Base-by-base conservation (phyloP, 2,113 vertebrate genomes). In the Takifugu bimaculatus region DNA sequence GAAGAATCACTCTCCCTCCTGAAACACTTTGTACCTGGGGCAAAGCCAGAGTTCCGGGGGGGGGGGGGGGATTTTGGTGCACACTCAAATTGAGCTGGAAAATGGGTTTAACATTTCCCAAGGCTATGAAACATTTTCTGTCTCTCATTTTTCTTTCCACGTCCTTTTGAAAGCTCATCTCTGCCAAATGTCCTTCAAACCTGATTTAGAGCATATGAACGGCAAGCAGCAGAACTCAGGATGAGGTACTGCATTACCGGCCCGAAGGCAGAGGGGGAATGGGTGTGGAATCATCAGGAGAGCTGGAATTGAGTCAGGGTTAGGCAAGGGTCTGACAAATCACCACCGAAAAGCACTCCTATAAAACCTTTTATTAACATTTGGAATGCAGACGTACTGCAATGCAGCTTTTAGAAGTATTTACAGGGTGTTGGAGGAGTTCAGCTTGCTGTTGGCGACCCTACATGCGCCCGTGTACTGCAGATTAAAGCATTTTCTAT, bases 321-420 rank as follows among this genome's bases (percentile, higher is more conserved):
- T 39, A 39, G 35, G 35, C 35, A 39, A 39, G 35, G 2, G 9
- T 9, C 7, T 2, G 35, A 39, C 7, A 39, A 39, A 39, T 39
- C 35, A 4, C 7, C 35, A 39, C 3, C 12, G n/a, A 49, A 39
- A 39, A 39, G 7, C 35, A 65, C 53, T 70, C 29, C 60, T 81
- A 85, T 29, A 74, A 87, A 87, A 87, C 62, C 13, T 70, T 87
- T 80, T 87, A 87, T 76, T 84, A 70, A 70, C 64, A 78, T 62
- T 5, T 45, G 51, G 28, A 60, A 64, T 66, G 74, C 26, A 6
- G 43, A 52, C 29, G 54, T 12, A 63, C 13, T 35, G 42, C 9
- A 28, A 35, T 7, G 50, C 52, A 54, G 67, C 12, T 55, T 65
- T 54, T 48, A 51, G 58, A 71, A 68, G 35, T 39, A 39, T 39